Percentiles rank a stretch among this genome's conserved stretches.
These are phyloP conservation scores for Heteromurus nitidus DNA, from an alignment of 2,888 invertebrate genomes.

Conservation along the genomic window DNA sequence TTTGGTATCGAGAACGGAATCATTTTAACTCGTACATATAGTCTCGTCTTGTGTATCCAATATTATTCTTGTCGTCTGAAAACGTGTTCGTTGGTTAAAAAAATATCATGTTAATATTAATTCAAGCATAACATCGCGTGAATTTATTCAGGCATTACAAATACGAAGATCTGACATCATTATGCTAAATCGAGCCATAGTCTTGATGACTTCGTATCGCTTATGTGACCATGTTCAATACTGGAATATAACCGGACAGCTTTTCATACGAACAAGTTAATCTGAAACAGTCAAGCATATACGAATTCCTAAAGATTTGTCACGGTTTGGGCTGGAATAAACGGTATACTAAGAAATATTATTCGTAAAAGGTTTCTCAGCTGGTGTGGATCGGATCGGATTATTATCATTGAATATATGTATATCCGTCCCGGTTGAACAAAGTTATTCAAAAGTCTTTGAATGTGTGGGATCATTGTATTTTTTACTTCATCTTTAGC, in stretches of 20 bases:
- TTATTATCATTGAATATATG: conserved; percentile 24
- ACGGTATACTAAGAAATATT: not conserved
- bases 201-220: conserved; percentile 53
- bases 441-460: no score
- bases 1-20: no score
- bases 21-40: no score
- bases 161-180: conserved; percentile 17
- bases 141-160: conserved; percentile 40
- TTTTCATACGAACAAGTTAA: no score
- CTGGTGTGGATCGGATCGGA: not conserved
- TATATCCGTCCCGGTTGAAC: conserved; percentile 16
- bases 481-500: no score
- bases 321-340: conserved; percentile 16
- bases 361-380: not conserved
- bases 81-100: no score
- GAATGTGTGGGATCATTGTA: no score
- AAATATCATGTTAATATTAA: no score
- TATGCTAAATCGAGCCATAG: conserved; percentile 15
- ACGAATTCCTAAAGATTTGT: conserved; percentile 45
- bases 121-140: conserved; percentile 34
- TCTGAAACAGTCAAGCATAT: conserved; percentile 5
- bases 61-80: no score
- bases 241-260: no score
- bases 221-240: no score
- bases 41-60: no score